Evolutionary conservation across 1,140 invertebrate genomes (phyloP), one percentile per base, ranked within the genome.

Genomic region (Pogonus chalceus): DNA sequence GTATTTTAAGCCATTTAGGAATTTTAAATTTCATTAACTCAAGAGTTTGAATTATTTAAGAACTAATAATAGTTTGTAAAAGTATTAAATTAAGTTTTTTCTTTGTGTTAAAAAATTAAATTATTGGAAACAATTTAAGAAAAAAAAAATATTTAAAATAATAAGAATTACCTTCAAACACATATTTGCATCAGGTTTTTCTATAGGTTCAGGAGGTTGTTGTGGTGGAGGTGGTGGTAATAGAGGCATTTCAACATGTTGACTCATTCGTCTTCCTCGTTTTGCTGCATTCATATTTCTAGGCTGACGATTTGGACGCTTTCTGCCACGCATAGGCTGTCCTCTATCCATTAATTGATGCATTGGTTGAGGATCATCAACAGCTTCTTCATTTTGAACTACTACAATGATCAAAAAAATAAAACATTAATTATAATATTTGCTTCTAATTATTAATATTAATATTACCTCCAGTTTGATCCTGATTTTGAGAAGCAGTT

Each of bases 151-250:
- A n/a, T n/a, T n/a, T n/a, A n/a, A 23, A 18, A 24, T 20, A 23
- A 35, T 51, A 31, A 35, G 14, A 51, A 12, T 55, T 64, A 79
- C 78, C 72, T 85, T 86, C 0, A 90, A 72, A 63, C 85, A 85
- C 84, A 88, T 86, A 65, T 88, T 87, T 20, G 85, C 86, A 64
- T 90, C 87, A 1, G 86, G 86, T 65, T 87, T 88, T 66, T 87
- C 83, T 12, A 75, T 70, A 2, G 83, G 82, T 65, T 85, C 82
- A 20, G 78, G 70, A 2, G 76, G 74, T 31, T 76, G 72, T 16
- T 76, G 68, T 20, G 79, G 70, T 55, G 77, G 75, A 47, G 75
- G 70, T 21, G 76, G 72, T 22, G 73, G 72, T 51, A 72, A 63
- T 9, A 71, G 55, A 3, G 69, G 64, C 39, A 67, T 62, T 23